A percentile compares a stretch with the other conserved stretches of the same genome.
phyloP scores from a whole-genome alignment of 2,113 vertebrate genomes.

The Cyprinodon variegatus region DNA sequence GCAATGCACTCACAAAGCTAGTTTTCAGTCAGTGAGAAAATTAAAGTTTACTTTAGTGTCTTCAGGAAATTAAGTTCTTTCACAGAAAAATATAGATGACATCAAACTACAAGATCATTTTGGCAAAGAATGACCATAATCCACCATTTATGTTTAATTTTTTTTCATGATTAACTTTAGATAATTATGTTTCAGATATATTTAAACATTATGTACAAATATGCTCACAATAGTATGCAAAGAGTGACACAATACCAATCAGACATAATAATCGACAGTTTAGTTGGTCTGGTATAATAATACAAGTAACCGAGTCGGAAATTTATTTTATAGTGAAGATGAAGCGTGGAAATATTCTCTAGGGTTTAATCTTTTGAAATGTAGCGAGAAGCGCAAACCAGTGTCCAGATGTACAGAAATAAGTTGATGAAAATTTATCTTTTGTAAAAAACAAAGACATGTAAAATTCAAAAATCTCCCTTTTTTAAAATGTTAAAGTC shows the following conservation, averaged over 20 bases:
- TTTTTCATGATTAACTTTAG: constrained; percentile 79
- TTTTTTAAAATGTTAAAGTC: background rate
- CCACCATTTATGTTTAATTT: constrained; percentile 74
- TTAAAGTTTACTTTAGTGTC: constrained; percentile 17
- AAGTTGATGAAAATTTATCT: background rate
- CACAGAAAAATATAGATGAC: constrained; percentile 37
- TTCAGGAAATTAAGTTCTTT: constrained; percentile 34
- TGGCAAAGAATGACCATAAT: constrained; percentile 57
- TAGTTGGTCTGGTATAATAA: constrained; percentile 59
- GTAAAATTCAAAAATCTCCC: background rate
- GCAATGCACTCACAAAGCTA: constrained; percentile 48
- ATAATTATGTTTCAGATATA: constrained; percentile 76
- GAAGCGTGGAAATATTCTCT: background rate
- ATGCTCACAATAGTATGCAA: constrained; percentile 65
- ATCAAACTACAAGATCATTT: constrained; percentile 50
- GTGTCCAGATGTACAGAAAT: background rate
- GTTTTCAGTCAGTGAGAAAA: constrained; percentile 40
- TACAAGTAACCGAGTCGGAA: constrained; percentile 52
- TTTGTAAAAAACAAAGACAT: background rate
- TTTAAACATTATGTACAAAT: constrained; percentile 69
- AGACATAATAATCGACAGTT: constrained; percentile 47
- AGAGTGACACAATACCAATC: constrained; percentile 53
- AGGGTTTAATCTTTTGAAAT: background rate
- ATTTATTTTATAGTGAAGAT: constrained; percentile 34
- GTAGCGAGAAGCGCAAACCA: background rate